These are phyloP conservation scores for Osmerus mordax DNA, from an alignment of 2,113 vertebrate genomes.

Conservation along the genomic window DNA sequence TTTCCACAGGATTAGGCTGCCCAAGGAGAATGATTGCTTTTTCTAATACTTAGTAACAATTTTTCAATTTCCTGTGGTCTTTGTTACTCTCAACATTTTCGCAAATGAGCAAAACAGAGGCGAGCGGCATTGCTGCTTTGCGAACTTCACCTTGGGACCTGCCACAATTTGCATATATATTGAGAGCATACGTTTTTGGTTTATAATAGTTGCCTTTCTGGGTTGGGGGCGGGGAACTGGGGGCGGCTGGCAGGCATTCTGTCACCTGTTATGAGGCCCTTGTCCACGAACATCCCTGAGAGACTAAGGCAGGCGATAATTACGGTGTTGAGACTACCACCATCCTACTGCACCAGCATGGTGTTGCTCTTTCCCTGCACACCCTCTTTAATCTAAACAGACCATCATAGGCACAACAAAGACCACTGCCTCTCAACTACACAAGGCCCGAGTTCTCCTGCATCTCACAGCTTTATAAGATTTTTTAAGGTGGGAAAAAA, in stretches of 20 bases:
- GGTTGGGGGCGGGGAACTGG: conserved; percentile 58
- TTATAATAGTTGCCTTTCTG: conserved; percentile 75
- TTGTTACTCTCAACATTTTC: conserved; percentile 74
- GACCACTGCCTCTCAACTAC: background rate
- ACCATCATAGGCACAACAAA: conserved; percentile 52
- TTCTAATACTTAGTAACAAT: conserved; percentile 72
- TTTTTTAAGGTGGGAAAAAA: background rate
- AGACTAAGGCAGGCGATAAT: conserved; percentile 73
- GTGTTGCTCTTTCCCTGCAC: conserved; percentile 54
- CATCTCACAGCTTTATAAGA: background rate
- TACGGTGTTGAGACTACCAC: conserved; percentile 62
- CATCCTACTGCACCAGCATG: conserved; percentile 32
- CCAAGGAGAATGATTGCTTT: conserved; percentile 74
- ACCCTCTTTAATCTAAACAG: conserved; percentile 58
- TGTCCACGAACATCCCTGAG: conserved; percentile 66
- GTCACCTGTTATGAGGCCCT: conserved; percentile 73
- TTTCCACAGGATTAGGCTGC: conserved; percentile 72
- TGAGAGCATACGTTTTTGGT: conserved; percentile 84
- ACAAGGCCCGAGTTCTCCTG: conserved; percentile 7
- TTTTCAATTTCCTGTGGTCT: conserved; percentile 77
- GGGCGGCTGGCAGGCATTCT: conserved; percentile 66
- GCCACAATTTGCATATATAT: conserved; percentile 86
- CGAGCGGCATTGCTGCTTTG: conserved; percentile 63
- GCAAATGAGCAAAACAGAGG: conserved; percentile 74
- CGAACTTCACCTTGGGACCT: conserved; percentile 75